phyloP scores from a whole-genome alignment of 1,140 invertebrate species.

The Ladona fulva region DNA sequence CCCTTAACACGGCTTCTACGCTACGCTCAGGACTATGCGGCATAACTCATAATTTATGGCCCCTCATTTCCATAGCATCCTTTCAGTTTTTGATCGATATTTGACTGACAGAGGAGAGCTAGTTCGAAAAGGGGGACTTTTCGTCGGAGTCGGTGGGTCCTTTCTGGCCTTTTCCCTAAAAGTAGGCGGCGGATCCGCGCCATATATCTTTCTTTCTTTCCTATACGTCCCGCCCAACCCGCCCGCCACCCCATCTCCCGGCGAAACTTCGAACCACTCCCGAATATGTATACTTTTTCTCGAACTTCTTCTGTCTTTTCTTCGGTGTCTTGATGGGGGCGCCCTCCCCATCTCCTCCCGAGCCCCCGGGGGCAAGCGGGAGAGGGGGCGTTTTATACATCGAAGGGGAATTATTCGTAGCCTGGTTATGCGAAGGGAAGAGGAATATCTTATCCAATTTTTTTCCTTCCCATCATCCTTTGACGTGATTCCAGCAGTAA shows the following conservation, averaged over 20 bases:
- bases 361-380: too few relatives aligned
- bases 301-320: neutral
- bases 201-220: neutral
- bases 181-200: neutral
- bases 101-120: neutral
- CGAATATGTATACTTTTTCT: neutral
- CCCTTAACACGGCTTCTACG: neutral
- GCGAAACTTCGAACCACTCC: neutral
- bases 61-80: neutral
- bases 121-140: neutral
- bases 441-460: too few relatives aligned
- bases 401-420: too few relatives aligned
- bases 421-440: too few relatives aligned
- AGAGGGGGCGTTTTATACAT: too few relatives aligned
- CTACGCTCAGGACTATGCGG: neutral
- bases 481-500: too few relatives aligned
- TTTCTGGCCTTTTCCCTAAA: neutral
- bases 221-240: neutral
- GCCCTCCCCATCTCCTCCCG: too few relatives aligned
- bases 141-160: neutral
- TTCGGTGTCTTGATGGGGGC: too few relatives aligned
- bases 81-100: conserved; percentile 7
- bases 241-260: neutral
- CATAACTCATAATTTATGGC: neutral
- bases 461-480: too few relatives aligned